Evolutionary conservation across 2,797 vertebrate species (phyloP).

Genomic region (Myotis pilosus): DNA sequence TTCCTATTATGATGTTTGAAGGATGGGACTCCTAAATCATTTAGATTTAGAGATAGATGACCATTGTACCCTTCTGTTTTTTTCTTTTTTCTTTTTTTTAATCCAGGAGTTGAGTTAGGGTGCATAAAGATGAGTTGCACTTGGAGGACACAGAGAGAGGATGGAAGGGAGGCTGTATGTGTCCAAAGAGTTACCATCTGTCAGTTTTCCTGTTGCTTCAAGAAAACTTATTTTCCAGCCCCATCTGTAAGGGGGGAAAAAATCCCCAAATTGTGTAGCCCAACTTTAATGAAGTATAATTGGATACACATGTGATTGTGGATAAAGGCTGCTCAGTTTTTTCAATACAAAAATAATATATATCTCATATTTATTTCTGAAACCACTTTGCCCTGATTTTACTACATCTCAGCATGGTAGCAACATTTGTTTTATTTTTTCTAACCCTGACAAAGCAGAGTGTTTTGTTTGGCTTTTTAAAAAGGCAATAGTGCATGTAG

Average conservation of each 20-base stretch:
- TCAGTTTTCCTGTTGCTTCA: constrained; percentile 20
- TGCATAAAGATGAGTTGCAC: not conserved
- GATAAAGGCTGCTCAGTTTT: constrained; percentile 1
- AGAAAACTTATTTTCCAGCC: constrained; percentile 30
- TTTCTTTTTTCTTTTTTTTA: not conserved
- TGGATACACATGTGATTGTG: constrained; percentile 50
- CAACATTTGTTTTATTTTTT: constrained; percentile 61
- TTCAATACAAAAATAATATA: constrained; percentile 46
- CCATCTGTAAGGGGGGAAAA: not conserved
- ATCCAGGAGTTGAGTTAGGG: not conserved
- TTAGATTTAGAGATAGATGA: not conserved
- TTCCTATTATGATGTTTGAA: not conserved
- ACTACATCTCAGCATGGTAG: constrained; percentile 48
- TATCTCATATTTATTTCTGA: constrained; percentile 29
- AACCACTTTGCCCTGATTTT: constrained; percentile 52
- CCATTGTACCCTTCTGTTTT: not conserved
- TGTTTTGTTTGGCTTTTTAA: constrained; percentile 69
- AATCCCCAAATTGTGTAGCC: not conserved
- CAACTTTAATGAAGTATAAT: constrained; percentile 59
- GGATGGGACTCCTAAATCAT: not conserved
- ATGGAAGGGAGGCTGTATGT: not conserved
- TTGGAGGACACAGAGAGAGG: not conserved
- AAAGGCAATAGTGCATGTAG: constrained; percentile 58
- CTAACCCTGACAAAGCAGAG: constrained; percentile 65
- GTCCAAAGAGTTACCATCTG: not conserved